Evolutionary conservation across 2,888 invertebrate species (phyloP).

Genomic region (Agrotis ipsilon): DNA sequence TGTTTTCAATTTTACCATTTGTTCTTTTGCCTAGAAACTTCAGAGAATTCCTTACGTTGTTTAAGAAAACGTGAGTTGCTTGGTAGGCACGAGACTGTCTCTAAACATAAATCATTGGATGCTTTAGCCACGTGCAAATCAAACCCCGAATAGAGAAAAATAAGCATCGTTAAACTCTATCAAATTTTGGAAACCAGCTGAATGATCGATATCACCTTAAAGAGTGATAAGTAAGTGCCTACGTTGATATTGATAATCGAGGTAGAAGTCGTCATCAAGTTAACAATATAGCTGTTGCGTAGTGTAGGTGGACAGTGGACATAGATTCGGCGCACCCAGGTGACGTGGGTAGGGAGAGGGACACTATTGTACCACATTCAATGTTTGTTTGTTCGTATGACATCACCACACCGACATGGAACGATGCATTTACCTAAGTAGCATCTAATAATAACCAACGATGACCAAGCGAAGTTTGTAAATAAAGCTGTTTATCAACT

Average conservation of each 20-base stretch:
- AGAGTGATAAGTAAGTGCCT: neutral
- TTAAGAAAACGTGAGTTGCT: neutral
- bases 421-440: constrained; percentile 74
- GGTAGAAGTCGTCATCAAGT: constrained; percentile 17
- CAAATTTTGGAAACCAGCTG: constrained; percentile 2
- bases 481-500: constrained; percentile 44
- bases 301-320: constrained; percentile 70
- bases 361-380: constrained; percentile 78
- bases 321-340: constrained; percentile 79
- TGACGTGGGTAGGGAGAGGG: constrained; percentile 74
- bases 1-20: constrained; percentile 5
- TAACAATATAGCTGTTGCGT: constrained; percentile 30
- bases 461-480: constrained; percentile 64
- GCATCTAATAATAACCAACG: constrained; percentile 69
- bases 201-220: neutral
- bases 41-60: neutral
- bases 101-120: neutral
- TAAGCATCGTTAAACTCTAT: neutral
- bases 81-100: neutral
- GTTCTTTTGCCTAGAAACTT: neutral
- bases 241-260: constrained; percentile 16
- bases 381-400: constrained; percentile 72
- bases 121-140: neutral
- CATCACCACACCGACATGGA: constrained; percentile 76
- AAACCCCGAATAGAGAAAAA: neutral